A percentile compares a stretch with the other conserved stretches of the same genome.
Conservation (phyloP, 2,888 invertebrate species). For the Folsomia manolachei region DNA sequence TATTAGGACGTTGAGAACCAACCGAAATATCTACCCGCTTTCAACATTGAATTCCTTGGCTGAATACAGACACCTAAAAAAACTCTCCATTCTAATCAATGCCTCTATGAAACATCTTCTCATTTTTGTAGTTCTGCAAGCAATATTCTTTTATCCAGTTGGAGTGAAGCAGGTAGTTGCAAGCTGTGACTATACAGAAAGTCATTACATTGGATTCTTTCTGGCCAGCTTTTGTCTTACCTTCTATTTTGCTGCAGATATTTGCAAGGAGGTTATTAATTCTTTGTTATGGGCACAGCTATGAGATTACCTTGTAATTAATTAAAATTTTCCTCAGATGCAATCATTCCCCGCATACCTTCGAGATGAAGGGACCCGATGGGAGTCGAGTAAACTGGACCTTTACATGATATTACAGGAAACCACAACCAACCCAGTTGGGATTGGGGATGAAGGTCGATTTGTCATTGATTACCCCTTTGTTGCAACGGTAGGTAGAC, state of each 20-base stretch:
- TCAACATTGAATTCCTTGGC: neutral
- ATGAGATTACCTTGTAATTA: too few relatives aligned
- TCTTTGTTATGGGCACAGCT: too few relatives aligned
- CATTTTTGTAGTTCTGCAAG: neutral
- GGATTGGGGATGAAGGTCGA: neutral
- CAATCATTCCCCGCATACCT: neutral
- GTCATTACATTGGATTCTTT: neutral
- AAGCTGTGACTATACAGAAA: neutral
- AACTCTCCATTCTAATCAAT: neutral
- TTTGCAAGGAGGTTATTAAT: neutral
- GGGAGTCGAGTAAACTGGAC: neutral
- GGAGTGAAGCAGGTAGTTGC: neutral
- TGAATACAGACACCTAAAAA: neutral
- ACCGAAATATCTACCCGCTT: neutral
- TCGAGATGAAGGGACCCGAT: neutral
- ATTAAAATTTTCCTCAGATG: too few relatives aligned
- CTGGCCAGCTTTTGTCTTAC: neutral
- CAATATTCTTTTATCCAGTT: neutral
- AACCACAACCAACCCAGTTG: neutral
- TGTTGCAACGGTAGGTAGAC: neutral
- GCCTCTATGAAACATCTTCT: neutral
- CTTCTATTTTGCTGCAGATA: neutral
- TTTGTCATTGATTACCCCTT: neutral
- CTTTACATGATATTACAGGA: neutral
- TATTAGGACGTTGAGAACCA: neutral